These are phyloP conservation scores for Auanema sp. DNA, from an alignment of 2,888 invertebrate genomes.

Conservation along the genomic window DNA sequence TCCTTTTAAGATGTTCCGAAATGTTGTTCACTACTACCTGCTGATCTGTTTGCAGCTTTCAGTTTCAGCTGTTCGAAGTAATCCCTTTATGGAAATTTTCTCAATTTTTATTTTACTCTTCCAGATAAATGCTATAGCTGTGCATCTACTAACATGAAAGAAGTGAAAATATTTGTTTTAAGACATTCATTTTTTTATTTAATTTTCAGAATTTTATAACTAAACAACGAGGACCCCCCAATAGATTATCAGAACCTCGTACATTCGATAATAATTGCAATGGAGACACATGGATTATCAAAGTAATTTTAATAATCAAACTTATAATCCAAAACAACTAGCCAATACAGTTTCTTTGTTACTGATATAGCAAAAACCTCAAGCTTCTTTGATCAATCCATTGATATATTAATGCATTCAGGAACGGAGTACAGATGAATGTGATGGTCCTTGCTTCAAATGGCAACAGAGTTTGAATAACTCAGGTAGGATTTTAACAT, in stretches of 20 bases:
- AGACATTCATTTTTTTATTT: background rate
- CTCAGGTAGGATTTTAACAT: too few relatives aligned
- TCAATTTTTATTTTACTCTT: too few relatives aligned
- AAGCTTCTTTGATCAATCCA: background rate
- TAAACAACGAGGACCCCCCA: constrained; percentile 52
- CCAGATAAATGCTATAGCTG: constrained; percentile 60
- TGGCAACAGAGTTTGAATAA: constrained; percentile 61
- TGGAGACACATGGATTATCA: constrained; percentile 53
- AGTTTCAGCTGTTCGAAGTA: too few relatives aligned
- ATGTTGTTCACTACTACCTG: too few relatives aligned
- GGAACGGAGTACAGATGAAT: constrained; percentile 57
- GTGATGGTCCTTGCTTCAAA: constrained; percentile 56
- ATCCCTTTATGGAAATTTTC: too few relatives aligned
- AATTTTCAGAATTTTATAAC: constrained; percentile 54
- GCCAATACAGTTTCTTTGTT: too few relatives aligned
- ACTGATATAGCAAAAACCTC: background rate
- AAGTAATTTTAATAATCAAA: constrained; percentile 19
- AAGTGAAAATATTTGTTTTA: constrained; percentile 26
- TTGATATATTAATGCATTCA: constrained; percentile 25
- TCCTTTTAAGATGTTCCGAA: too few relatives aligned
- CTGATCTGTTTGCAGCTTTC: too few relatives aligned
- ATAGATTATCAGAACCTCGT: constrained; percentile 44
- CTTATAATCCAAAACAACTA: background rate
- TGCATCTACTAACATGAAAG: constrained; percentile 57
- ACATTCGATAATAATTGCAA: constrained; percentile 58